Evolutionary conservation across 2,797 vertebrate genomes (phyloP).

Genomic region (Coracias cyanogaster): DNA sequence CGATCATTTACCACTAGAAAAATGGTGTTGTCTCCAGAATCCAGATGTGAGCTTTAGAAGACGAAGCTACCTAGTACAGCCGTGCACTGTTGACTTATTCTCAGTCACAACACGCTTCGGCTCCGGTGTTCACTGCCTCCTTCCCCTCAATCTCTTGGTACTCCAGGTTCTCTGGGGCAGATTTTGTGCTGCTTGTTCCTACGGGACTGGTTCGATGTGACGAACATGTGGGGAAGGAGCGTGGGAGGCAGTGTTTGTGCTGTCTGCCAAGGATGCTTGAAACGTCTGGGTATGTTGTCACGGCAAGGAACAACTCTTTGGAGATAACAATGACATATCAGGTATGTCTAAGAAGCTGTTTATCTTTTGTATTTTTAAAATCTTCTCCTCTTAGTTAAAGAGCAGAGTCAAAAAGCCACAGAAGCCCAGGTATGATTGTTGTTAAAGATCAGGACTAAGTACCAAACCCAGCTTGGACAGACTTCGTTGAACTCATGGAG

Average conservation of each 20-base stretch:
- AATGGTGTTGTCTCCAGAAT: fast-evolving
- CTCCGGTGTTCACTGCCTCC: not conserved
- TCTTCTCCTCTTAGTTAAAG: not conserved
- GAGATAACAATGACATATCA: not conserved
- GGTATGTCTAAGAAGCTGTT: not conserved
- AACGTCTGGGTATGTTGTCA: not conserved
- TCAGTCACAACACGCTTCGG: fast-evolving
- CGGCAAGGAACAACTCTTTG: not conserved
- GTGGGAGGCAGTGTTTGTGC: fast-evolving
- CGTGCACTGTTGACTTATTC: fast-evolving
- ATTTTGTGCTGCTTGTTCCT: not conserved
- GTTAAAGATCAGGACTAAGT: not conserved
- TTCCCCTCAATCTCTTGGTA: not conserved
- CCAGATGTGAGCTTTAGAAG: not conserved
- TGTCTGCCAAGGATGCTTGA: not conserved
- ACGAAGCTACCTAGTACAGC: not conserved
- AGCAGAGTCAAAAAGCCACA: not conserved
- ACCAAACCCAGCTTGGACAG: not conserved
- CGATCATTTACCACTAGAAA: not conserved
- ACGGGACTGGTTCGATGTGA: not conserved
- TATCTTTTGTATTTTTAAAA: not conserved
- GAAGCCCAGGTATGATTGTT: not conserved
- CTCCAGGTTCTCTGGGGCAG: not conserved
- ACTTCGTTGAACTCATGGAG: not conserved
- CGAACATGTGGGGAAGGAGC: fast-evolving